Evolutionary conservation across 2,797 vertebrate genomes (phyloP).

Genomic region (Holocentrus rufus): DNA sequence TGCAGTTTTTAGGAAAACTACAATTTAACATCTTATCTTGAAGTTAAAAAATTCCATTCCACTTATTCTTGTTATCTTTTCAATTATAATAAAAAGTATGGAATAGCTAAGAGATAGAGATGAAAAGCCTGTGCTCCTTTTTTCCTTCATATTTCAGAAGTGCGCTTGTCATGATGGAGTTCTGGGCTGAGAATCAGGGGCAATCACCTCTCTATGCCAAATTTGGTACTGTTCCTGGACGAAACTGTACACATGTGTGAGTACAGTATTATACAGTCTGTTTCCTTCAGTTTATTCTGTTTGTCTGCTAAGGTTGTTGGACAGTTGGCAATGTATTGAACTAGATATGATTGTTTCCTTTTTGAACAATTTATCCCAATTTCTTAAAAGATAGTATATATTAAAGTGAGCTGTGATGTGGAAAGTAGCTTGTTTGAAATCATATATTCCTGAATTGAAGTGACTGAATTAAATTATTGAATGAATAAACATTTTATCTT

Average conservation of each 20-base stretch:
- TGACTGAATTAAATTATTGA: neutral
- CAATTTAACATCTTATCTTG: neutral
- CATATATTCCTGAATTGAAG: neutral
- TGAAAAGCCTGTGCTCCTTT: neutral
- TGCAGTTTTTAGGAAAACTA: neutral
- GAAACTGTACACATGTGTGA: slow-evolving; percentile 73
- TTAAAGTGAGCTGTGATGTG: neutral
- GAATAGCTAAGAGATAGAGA: neutral
- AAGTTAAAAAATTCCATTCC: neutral
- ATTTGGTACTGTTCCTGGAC: slow-evolving; percentile 75
- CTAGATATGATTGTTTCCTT: neutral
- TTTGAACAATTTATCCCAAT: neutral
- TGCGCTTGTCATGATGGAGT: slow-evolving; percentile 71
- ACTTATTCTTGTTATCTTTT: neutral
- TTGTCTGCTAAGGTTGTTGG: neutral
- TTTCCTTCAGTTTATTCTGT: slow-evolving; percentile 9
- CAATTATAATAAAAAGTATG: neutral
- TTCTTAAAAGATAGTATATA: neutral
- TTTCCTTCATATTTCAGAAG: slow-evolving; percentile 49
- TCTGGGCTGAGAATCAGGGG: slow-evolving; percentile 72
- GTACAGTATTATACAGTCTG: slow-evolving; percentile 34
- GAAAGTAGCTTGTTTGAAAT: neutral
- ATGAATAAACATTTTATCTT: neutral
- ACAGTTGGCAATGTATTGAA: neutral
- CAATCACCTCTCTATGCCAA: slow-evolving; percentile 67